Evolutionary conservation across 2,113 vertebrate species (phyloP), one percentile per base, ranked within the genome.

Genomic region (Piaya cayana): DNA sequence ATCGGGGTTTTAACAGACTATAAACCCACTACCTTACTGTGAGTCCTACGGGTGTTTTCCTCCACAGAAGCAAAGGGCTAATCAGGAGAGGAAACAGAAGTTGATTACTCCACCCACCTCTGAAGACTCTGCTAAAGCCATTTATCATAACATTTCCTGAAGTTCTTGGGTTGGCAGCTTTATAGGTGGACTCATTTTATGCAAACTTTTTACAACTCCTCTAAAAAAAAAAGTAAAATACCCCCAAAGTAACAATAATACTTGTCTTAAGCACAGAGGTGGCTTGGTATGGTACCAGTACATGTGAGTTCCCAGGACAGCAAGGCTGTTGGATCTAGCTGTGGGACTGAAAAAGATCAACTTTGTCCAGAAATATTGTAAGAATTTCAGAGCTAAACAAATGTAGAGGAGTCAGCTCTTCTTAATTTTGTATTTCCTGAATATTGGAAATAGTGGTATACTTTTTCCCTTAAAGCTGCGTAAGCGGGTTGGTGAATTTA

Each of bases 31-130:
- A 65, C 60, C 30, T n/a, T 42, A 63, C 19, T 68, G 1, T 20
- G 21, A 56, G 62, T 59, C 30, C 49, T 50, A 32, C 0, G 67
- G 59, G 82, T 87, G 82, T 90, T 92, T 76, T 92, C 82, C 58
- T 55, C 30, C 25, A 69, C 49, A 72, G 86, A 80, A 65, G 82
- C 42, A 39, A 89, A 47, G 32, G 50, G 70, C 95, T 93, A 90
- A 96, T 96, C 90, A 65, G 68, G 75, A 93, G 85, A 94, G 92
- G 90, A 96, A 96, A 80, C 5, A 72, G 93, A 76, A 69, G 63
- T 18, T 15, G 20, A 62, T 94, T 69, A 83, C 92, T 67, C 90
- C 93, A 94, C 95, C 96, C 96, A 90, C 17, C 20, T 32, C 36
- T 0, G 1, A 56, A 82, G 93, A 32, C 43, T 79, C 67, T 69